Evolutionary conservation across 1,140 invertebrate species (phyloP).

Genomic region (Pogonognathellus flavescens): DNA sequence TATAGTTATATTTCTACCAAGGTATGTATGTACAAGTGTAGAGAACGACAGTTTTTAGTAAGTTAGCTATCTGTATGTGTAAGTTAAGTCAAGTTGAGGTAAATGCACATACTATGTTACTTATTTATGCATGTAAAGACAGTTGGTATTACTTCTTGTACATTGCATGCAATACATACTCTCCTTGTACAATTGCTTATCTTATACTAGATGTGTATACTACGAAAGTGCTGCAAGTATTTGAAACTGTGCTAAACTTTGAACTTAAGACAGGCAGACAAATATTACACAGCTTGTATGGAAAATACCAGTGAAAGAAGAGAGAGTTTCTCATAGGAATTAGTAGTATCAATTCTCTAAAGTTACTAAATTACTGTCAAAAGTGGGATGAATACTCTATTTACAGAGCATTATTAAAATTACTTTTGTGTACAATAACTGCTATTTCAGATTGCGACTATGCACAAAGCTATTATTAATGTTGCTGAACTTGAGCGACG

Average conservation of each 20-base stretch:
- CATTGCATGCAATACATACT: neutral
- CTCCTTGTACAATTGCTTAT: conserved; percentile 4
- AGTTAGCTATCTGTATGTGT: too few relatives aligned
- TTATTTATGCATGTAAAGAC: neutral
- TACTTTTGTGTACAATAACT: too few relatives aligned
- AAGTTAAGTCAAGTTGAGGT: neutral
- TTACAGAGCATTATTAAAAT: neutral
- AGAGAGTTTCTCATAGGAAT: conserved; percentile 46
- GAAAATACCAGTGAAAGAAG: conserved; percentile 23
- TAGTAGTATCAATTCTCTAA: conserved; percentile 33
- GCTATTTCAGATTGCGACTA: neutral
- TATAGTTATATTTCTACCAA: too few relatives aligned
- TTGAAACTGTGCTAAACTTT: conserved; percentile 42
- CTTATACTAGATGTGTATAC: too few relatives aligned
- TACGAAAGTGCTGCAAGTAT: neutral
- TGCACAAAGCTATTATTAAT: conserved; percentile 1
- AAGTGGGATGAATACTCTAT: neutral
- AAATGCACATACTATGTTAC: neutral
- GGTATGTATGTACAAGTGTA: too few relatives aligned
- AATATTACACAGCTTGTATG: neutral
- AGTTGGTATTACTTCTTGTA: neutral
- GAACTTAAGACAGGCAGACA: conserved; percentile 39
- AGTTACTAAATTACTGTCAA: conserved; percentile 21
- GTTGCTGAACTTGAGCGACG: neutral
- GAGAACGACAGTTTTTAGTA: too few relatives aligned